phyloP scores from a whole-genome alignment of 2,888 invertebrate genomes.

The Fragum whitleyi region DNA sequence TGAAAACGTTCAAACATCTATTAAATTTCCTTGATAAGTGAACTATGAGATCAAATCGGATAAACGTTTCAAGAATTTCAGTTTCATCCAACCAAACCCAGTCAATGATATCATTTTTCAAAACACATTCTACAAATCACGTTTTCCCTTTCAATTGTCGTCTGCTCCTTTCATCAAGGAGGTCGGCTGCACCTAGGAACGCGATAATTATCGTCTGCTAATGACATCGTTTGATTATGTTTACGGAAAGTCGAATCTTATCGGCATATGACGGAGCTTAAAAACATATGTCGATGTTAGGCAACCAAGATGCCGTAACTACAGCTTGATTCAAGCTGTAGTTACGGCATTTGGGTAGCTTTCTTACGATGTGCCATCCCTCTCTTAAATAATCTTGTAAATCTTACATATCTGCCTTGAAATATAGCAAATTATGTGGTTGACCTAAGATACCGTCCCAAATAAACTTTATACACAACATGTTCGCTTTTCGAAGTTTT shows the following conservation, averaged over 20 bases:
- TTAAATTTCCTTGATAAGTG: too few relatives aligned
- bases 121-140: not conserved
- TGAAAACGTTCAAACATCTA: too few relatives aligned
- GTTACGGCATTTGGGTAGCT: too few relatives aligned
- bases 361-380: too few relatives aligned
- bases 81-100: not conserved
- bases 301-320: too few relatives aligned
- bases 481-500: too few relatives aligned
- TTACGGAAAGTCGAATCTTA: constrained; percentile 1
- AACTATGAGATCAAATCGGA: not conserved
- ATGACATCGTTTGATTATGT: constrained; percentile 1
- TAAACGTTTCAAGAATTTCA: not conserved
- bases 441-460: too few relatives aligned
- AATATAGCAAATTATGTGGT: too few relatives aligned
- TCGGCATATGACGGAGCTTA: not conserved
- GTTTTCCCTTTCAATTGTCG: not conserved
- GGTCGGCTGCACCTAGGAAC: not conserved
- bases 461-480: too few relatives aligned
- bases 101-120: not conserved
- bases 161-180: not conserved
- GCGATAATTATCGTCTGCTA: not conserved
- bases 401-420: too few relatives aligned
- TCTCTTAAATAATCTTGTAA: too few relatives aligned
- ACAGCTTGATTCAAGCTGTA: too few relatives aligned
- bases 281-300: not conserved